A percentile compares a stretch with the other conserved stretches of the same genome.
Conservation (phyloP, 2,113 vertebrate genomes). For the Galeopterus variegatus region DNA sequence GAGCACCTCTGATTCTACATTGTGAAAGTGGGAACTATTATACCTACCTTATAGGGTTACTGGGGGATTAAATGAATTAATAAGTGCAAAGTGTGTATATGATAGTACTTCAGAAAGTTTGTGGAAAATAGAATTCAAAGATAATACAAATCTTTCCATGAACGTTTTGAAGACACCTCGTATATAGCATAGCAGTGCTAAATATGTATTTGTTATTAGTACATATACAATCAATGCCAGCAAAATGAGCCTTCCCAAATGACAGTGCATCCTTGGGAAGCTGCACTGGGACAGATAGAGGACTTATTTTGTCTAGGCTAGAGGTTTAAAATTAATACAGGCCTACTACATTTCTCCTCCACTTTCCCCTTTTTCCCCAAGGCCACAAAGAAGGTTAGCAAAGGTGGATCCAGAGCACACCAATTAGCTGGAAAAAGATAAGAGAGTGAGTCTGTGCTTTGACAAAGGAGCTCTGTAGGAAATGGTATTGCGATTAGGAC, state of each 20-base stretch:
- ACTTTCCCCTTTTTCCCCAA: background rate
- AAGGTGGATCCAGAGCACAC: background rate
- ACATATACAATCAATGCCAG: background rate
- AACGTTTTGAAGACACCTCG: background rate
- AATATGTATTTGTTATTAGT: background rate
- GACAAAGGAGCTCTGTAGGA: slow-evolving; percentile 71
- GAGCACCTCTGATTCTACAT: background rate
- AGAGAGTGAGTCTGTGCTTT: background rate
- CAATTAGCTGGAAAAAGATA: background rate
- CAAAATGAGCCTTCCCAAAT: background rate
- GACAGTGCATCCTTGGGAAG: background rate
- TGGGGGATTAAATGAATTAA: background rate
- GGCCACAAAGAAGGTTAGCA: background rate
- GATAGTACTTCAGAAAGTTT: too few relatives aligned
- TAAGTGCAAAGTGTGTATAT: background rate
- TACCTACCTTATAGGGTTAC: background rate
- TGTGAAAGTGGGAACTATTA: background rate
- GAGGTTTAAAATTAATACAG: slow-evolving; percentile 31
- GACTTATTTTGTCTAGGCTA: background rate
- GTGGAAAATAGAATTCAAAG: too few relatives aligned
- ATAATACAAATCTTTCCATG: too few relatives aligned
- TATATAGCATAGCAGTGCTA: background rate
- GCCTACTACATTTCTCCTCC: background rate
- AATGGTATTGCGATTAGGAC: slow-evolving; percentile 66
- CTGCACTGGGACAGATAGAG: background rate